Evolutionary conservation across 2,888 invertebrate genomes (phyloP).

Genomic region (Metellina segmentata): DNA sequence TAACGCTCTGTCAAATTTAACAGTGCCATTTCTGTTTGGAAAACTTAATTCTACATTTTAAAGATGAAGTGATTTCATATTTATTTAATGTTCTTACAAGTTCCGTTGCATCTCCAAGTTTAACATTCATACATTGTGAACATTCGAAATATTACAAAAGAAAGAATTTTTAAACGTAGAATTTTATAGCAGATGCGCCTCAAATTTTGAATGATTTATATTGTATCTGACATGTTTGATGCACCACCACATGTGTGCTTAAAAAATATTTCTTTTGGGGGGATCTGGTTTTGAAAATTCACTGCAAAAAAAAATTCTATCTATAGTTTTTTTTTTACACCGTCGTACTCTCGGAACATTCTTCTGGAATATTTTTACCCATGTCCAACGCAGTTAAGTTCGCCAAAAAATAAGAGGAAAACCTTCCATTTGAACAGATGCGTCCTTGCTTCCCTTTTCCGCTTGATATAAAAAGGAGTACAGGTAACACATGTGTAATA

Average conservation of each 20-base stretch:
- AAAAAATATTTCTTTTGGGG: neutral
- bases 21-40: no score
- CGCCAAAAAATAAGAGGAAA: neutral
- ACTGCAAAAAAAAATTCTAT: neutral
- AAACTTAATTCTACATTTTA: no score
- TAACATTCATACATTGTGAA: no score
- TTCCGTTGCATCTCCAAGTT: no score
- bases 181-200: no score
- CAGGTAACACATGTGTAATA: conserved; percentile 35
- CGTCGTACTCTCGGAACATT: neutral
- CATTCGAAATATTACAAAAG: no score
- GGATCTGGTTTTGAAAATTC: neutral
- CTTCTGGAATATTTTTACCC: neutral
- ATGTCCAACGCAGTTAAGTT: neutral
- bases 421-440: neutral
- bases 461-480: conserved; percentile 15
- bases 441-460: conserved; percentile 25
- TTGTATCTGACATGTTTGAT: neutral
- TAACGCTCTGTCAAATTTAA: no score
- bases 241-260: neutral
- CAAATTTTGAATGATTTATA: neutral
- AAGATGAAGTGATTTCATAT: no score
- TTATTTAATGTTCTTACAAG: no score
- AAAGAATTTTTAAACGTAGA: no score
- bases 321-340: neutral